phyloP scores from a whole-genome alignment of 2,797 vertebrate species.

The Spinus pinus region DNA sequence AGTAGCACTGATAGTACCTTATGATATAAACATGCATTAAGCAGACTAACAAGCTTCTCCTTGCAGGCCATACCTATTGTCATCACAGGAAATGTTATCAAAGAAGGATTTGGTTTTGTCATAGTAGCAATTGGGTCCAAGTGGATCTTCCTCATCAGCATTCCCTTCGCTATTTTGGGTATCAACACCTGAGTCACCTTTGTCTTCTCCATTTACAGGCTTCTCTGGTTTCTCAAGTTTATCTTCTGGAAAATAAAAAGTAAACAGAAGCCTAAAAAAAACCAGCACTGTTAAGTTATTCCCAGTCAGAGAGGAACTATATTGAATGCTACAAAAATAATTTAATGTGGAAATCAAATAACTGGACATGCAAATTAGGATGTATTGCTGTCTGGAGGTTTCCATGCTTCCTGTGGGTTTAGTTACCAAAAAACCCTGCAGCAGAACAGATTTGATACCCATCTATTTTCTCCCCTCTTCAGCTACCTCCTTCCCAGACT shows the following conservation, averaged over 20 bases:
- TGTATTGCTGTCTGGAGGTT: background rate
- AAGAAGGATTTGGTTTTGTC: conserved; percentile 99
- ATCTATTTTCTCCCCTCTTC: background rate
- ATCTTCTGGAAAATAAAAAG: conserved; percentile 82
- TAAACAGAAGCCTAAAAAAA: background rate
- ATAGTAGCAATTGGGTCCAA: conserved; percentile 89
- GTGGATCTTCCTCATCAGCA: conserved; percentile 86
- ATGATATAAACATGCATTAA: background rate
- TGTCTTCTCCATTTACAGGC: conserved; percentile 90
- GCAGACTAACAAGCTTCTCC: background rate
- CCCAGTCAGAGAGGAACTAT: background rate
- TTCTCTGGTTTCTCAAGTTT: conserved; percentile 89
- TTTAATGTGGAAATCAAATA: background rate
- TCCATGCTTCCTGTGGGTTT: background rate
- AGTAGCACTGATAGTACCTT: background rate
- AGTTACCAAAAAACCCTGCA: background rate
- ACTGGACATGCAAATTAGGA: background rate
- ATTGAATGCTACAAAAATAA: background rate
- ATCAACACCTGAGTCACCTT: conserved; percentile 86
- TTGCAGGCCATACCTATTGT: conserved; percentile 80
- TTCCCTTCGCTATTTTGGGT: conserved; percentile 88
- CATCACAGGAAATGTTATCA: conserved; percentile 96
- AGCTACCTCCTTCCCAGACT: background rate
- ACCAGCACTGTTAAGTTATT: background rate
- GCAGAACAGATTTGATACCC: background rate